Evolutionary conservation across 1,140 invertebrate species (phyloP).

Genomic region (Pogonognathellus flavescens): DNA sequence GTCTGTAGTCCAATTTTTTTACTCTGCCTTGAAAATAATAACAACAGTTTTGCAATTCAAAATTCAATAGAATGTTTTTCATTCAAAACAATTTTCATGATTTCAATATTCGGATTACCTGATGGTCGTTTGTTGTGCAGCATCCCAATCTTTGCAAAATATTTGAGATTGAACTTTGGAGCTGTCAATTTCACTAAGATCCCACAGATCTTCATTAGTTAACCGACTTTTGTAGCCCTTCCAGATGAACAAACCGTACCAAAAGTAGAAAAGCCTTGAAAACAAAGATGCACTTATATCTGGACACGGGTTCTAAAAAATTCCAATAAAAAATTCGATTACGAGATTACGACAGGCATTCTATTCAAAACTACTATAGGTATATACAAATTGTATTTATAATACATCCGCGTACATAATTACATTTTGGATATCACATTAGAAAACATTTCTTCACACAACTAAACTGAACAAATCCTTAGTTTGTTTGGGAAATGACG

Average conservation of each 20-base stretch:
- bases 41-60: no score
- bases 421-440: no score
- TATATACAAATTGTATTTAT: no score
- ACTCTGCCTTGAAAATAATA: not conserved
- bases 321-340: slow-evolving; percentile 53
- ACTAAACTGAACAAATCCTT: no score
- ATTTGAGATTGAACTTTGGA: slow-evolving; percentile 69
- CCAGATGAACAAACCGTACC: slow-evolving; percentile 73
- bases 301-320: slow-evolving; percentile 72
- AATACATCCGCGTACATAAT: no score
- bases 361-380: no score
- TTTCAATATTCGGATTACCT: not conserved
- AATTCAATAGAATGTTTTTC: no score
- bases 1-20: slow-evolving; percentile 26
- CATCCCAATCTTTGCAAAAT: slow-evolving; percentile 72
- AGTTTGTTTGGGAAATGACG: no score
- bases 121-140: slow-evolving; percentile 73
- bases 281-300: slow-evolving; percentile 74
- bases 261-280: slow-evolving; percentile 74
- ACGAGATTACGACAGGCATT: no score
- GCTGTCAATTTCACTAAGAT: slow-evolving; percentile 72
- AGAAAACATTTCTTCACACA: no score
- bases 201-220: slow-evolving; percentile 73
- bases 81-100: no score
- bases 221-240: slow-evolving; percentile 72